These are phyloP conservation scores for Conops quadrifasciatus DNA, from an alignment of 2,888 invertebrate species.

Conservation along the genomic window DNA sequence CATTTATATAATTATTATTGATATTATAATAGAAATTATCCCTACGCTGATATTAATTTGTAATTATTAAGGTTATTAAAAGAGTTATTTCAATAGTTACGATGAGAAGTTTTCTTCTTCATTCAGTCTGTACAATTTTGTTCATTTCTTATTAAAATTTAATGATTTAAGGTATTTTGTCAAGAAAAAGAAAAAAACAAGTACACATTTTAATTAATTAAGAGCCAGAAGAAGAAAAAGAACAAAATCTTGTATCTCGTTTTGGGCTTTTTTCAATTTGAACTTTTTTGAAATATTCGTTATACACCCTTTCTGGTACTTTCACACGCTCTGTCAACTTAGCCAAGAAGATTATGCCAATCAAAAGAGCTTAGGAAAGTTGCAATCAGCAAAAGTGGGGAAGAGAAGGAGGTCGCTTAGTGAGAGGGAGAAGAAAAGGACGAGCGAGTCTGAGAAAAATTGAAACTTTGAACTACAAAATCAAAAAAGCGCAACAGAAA, in stretches of 20 bases:
- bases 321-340: slow-evolving; percentile 30
- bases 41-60: too few relatives aligned
- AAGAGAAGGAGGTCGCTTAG: neutral
- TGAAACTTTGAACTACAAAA: slow-evolving; percentile 22
- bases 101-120: too few relatives aligned
- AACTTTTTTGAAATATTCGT: slow-evolving; percentile 15
- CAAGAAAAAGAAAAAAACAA: neutral
- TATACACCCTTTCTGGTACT: slow-evolving; percentile 21
- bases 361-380: slow-evolving; percentile 46
- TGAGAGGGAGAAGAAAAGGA: neutral
- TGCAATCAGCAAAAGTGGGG: neutral
- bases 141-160: too few relatives aligned
- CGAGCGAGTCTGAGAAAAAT: neutral
- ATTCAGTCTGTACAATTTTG: too few relatives aligned
- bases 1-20: too few relatives aligned
- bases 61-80: too few relatives aligned
- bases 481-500: slow-evolving; percentile 18
- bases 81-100: too few relatives aligned
- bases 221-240: neutral
- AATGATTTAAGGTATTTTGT: too few relatives aligned
- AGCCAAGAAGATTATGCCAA: slow-evolving; percentile 48
- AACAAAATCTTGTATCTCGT: neutral
- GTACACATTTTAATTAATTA: neutral
- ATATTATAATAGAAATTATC: too few relatives aligned
- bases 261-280: neutral